These are phyloP conservation scores for Macquaria ambigua DNA, from an alignment of 2,113 vertebrate genomes.

Conservation along the genomic window DNA sequence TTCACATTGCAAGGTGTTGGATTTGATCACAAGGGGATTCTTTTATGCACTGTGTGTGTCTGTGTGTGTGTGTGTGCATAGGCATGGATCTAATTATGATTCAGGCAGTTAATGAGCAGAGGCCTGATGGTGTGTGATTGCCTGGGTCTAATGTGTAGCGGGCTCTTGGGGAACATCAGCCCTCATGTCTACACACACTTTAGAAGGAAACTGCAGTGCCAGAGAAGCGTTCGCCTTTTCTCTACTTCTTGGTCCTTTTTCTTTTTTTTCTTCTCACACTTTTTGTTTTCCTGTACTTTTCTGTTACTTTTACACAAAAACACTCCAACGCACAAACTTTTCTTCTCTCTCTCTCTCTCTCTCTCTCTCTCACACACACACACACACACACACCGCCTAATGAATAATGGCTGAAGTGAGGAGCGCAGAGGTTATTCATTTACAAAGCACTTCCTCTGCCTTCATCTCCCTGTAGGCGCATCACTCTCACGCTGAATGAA, in stretches of 20 bases:
- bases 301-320: background rate
- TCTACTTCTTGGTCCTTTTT: background rate
- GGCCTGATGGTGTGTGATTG: slow-evolving; percentile 57
- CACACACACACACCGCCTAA: slow-evolving; percentile 6
- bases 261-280: too few species aligned
- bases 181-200: slow-evolving; percentile 39
- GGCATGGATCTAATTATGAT: slow-evolving; percentile 55
- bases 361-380: background rate
- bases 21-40: slow-evolving; percentile 26
- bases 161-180: slow-evolving; percentile 42
- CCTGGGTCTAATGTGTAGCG: slow-evolving; percentile 54
- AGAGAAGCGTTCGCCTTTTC: background rate
- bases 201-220: background rate
- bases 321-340: background rate
- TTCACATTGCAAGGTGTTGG: background rate
- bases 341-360: too few species aligned
- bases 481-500: slow-evolving; percentile 23
- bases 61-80: background rate
- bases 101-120: slow-evolving; percentile 52
- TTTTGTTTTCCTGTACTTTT: slow-evolving; percentile 13
- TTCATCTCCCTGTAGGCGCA: slow-evolving; percentile 26
- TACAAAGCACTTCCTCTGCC: slow-evolving; percentile 41
- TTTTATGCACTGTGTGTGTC: slow-evolving; percentile 8
- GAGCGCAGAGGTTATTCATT: slow-evolving; percentile 30
- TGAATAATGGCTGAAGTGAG: slow-evolving; percentile 41